Evolutionary conservation across 2,113 vertebrate genomes (phyloP), one percentile per base, ranked within the genome.

Genomic region (Lonchura striata): DNA sequence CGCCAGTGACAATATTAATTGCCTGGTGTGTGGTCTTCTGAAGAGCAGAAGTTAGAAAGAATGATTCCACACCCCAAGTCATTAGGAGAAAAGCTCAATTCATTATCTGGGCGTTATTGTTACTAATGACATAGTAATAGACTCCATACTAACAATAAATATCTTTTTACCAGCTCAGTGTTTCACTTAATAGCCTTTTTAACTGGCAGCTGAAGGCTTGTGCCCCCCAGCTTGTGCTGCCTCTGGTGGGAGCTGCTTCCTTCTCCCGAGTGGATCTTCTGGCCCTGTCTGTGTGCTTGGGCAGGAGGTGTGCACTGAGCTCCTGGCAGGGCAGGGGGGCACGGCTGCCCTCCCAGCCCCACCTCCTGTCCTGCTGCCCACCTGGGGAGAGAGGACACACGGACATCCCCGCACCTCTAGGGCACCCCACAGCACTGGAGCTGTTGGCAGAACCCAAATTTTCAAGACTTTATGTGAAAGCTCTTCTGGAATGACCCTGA

Each of bases 81-180:
- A 91, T 96, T 95, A 95, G 84, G 76, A 95, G 86, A 93, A 87
- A 88, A 94, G 87, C 23, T 90, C 92, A 92, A 96, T 97, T 97
- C 91, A 97, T 98, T 98, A 97, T 71, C 95, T 86, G 46, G 86
- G 72, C 52, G 42, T 95, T 95, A 87, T 93, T 96, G 77, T 97
- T 97, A 86, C 95, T 97, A 97, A 97, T 97, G 97, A 79, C 86
- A 93, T 9, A 72, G 92, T 91, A 97, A 97, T 93, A 63, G 93
- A 91, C 82, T 94, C 95, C 68, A 88, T 68, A 90, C 52, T 68
- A 97, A 96, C 91, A 97, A 90, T 90, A 97, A 97, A 97, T 97
- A 97, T 49, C 85, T 94, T 95, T 86, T 81, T 35, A 70, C 69
- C 91, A 96, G 90, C 52, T 68, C 69, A 4, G 52, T 49, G 56